Conservation (phyloP, 1,140 invertebrate species). For the Yoshiicerus persimilis region DNA sequence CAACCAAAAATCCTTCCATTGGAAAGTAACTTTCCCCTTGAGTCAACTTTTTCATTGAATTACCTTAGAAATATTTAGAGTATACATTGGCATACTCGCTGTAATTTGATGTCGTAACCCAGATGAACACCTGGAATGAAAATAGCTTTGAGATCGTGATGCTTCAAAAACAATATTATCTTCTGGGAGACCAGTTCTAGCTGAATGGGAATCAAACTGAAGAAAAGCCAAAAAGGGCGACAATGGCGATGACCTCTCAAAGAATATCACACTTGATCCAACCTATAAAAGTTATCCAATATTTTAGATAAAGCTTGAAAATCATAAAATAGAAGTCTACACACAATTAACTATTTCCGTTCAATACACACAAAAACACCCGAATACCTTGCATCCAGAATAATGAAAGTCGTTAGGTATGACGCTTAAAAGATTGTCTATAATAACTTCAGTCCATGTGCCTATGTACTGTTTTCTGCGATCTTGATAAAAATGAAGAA, state of each 20-base stretch:
- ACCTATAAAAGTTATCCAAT: slow-evolving; percentile 26
- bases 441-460: slow-evolving; percentile 78
- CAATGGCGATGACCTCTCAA: slow-evolving; percentile 38
- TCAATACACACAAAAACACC: no score
- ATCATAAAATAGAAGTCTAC: no score
- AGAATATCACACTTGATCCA: slow-evolving; percentile 41
- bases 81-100: slow-evolving; percentile 44
- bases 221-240: slow-evolving; percentile 48
- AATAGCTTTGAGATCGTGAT: neutral
- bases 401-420: slow-evolving; percentile 47
- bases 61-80: slow-evolving; percentile 46
- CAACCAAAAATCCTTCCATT: no score
- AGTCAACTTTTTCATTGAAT: no score
- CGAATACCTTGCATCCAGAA: slow-evolving; percentile 77
- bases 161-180: slow-evolving; percentile 41
- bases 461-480: slow-evolving; percentile 59
- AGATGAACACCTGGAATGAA: slow-evolving; percentile 39
- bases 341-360: no score
- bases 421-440: slow-evolving; percentile 65
- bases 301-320: neutral
- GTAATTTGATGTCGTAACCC: slow-evolving; percentile 30
- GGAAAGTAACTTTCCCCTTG: no score
- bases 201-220: slow-evolving; percentile 37
- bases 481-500: slow-evolving; percentile 59
- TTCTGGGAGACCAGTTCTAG: neutral